Conservation (phyloP, 23 tunicate species). For the Trididemnum clinides region DNA sequence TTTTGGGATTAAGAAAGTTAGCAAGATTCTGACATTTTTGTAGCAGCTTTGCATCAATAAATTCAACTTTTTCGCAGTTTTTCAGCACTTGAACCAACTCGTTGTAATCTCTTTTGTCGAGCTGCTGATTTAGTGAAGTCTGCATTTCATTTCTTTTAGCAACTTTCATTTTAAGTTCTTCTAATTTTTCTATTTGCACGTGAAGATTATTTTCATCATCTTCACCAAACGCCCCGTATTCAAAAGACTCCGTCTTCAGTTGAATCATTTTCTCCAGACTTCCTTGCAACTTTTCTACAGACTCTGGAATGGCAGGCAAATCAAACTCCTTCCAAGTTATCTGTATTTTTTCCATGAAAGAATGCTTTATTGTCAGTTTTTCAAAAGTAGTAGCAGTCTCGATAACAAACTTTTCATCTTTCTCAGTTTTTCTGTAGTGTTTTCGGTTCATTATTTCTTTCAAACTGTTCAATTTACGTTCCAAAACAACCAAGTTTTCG, state of each 20-base stretch:
- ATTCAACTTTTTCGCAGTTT: not conserved
- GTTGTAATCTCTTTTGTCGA: conserved; percentile 4
- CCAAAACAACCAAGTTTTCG: not conserved
- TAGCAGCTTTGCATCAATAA: not conserved
- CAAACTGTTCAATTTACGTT: not conserved
- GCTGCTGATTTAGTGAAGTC: not conserved
- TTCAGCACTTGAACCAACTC: conserved; percentile 6
- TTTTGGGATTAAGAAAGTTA: not conserved
- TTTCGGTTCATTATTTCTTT: too few species aligned
- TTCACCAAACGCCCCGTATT: conserved; percentile 21
- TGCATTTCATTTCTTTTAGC: not conserved
- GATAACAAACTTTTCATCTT: not conserved
- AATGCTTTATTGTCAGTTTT: not conserved
- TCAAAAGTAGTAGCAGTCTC: not conserved
- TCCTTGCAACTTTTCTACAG: not conserved
- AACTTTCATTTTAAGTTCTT: conserved; percentile 29
- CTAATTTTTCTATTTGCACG: not conserved
- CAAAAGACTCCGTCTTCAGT: not conserved
- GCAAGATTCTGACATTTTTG: not conserved
- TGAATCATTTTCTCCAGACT: conserved; percentile 11
- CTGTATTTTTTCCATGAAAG: not conserved
- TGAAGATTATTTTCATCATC: conserved; percentile 23
- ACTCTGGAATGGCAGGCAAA: conserved; percentile 24
- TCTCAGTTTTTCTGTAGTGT: not conserved
- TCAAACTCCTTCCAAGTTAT: conserved; percentile 7